Evolutionary conservation across 2,888 invertebrate genomes (phyloP).

Genomic region (Drosophila falleni): DNA sequence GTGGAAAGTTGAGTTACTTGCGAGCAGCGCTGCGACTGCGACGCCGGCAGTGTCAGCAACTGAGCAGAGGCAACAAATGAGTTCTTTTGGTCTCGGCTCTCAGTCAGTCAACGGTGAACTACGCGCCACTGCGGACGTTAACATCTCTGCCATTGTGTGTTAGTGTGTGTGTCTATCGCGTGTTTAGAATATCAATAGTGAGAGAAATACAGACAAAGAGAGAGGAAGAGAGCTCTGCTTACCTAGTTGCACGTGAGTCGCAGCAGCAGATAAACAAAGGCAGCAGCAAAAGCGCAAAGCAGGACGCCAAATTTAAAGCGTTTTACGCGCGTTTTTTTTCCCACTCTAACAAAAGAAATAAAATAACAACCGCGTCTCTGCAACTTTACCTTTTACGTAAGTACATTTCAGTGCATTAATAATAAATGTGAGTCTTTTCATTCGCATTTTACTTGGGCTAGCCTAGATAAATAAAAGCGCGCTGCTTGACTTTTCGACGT

Average conservation of each 20-base stretch:
- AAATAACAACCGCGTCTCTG: not conserved
- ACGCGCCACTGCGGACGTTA: conserved; percentile 71
- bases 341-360: conserved; percentile 10
- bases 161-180: conserved; percentile 25
- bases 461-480: conserved; percentile 11
- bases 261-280: conserved; percentile 67
- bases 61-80: conserved; percentile 38
- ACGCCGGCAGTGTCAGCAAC: conserved; percentile 22
- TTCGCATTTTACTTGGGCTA: conserved; percentile 8
- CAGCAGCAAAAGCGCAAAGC: conserved; percentile 52
- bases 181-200: conserved; percentile 1
- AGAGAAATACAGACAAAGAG: not conserved
- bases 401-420: conserved; percentile 29
- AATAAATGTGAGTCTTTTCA: conserved; percentile 7
- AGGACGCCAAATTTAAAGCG: conserved; percentile 25
- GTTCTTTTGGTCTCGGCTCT: conserved; percentile 25
- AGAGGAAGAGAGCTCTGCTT: conserved; percentile 12
- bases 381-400: conserved; percentile 68
- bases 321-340: conserved; percentile 46
- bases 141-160: conserved; percentile 17
- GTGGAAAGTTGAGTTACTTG: conserved; percentile 55
- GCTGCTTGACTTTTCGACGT: conserved; percentile 23
- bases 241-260: conserved; percentile 59
- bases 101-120: conserved; percentile 74
- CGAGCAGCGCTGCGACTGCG: conserved; percentile 39